Conservation (phyloP, 2,113 vertebrate genomes). For the Tupaia tana region DNA sequence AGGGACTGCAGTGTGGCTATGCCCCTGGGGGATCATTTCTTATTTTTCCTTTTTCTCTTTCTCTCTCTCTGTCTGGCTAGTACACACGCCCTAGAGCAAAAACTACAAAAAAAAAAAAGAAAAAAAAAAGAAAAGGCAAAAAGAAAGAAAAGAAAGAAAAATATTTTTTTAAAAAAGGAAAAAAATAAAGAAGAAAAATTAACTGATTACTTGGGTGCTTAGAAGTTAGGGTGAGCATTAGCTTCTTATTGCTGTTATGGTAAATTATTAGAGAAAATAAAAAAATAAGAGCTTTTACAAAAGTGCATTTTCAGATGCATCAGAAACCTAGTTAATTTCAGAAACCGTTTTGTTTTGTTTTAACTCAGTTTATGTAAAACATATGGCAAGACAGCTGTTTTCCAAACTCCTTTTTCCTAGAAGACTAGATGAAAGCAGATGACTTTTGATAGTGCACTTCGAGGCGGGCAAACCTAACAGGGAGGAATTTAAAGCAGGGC, state of each 20-base stretch:
- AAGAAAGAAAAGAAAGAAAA: neutral
- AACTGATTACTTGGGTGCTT: neutral
- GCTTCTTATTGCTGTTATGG: neutral
- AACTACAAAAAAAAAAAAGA: too few relatives aligned
- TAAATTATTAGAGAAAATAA: neutral
- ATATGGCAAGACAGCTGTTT: neutral
- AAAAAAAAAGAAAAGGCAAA: too few relatives aligned
- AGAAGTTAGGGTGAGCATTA: neutral
- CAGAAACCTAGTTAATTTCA: neutral
- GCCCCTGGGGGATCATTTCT: too few relatives aligned
- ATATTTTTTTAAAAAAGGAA: neutral
- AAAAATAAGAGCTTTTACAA: neutral
- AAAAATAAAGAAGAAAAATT: neutral
- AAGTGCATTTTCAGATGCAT: neutral
- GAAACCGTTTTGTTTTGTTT: neutral
- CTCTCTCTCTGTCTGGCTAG: too few relatives aligned
- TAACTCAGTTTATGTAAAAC: neutral
- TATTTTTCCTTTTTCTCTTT: too few relatives aligned
- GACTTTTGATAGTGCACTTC: neutral
- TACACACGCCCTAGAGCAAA: too few relatives aligned
- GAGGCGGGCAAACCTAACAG: neutral
- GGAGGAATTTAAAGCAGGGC: neutral
- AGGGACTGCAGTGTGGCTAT: too few relatives aligned
- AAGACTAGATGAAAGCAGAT: neutral
- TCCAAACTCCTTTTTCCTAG: neutral